Evolutionary conservation across 1,140 invertebrate genomes (phyloP).

Genomic region (Subanguina moxae): DNA sequence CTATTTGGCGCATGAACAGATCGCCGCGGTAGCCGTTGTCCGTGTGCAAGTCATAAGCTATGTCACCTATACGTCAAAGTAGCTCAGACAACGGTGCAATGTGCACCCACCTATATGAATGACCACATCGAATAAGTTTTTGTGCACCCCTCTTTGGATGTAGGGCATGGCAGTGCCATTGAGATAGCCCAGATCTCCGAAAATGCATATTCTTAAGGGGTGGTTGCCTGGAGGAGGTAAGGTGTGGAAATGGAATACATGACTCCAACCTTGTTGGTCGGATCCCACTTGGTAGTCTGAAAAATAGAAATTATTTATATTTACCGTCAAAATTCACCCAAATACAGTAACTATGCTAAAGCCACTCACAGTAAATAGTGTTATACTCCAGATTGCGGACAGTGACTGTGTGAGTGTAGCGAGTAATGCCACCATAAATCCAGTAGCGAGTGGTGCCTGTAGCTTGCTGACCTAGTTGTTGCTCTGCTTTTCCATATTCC

Average conservation of each 20-base stretch:
- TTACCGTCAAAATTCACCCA: too few relatives aligned
- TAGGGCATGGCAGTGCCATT: slow-evolving; percentile 39
- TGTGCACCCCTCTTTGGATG: slow-evolving; percentile 28
- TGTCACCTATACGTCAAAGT: slow-evolving; percentile 50
- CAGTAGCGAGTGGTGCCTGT: neutral
- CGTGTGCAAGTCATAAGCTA: slow-evolving; percentile 60
- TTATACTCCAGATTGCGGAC: slow-evolving; percentile 19
- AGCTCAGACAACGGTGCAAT: neutral
- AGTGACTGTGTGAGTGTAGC: slow-evolving; percentile 28
- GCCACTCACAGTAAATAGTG: slow-evolving; percentile 24
- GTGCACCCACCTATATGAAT: slow-evolving; percentile 37
- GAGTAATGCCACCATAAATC: slow-evolving; percentile 11
- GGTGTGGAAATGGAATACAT: slow-evolving; percentile 35
- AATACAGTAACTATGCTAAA: too few relatives aligned
- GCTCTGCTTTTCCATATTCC: neutral
- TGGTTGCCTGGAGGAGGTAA: slow-evolving; percentile 23
- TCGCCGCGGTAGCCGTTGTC: slow-evolving; percentile 59
- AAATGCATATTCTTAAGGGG: slow-evolving; percentile 39
- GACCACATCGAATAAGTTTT: slow-evolving; percentile 41
- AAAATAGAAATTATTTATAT: too few relatives aligned
- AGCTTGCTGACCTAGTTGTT: neutral
- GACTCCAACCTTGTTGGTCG: slow-evolving; percentile 11
- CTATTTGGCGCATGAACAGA: slow-evolving; percentile 57
- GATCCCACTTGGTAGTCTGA: slow-evolving; percentile 41
- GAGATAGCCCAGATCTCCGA: slow-evolving; percentile 42